A percentile compares a stretch with the other conserved stretches of the same genome.
Conservation (phyloP, 2,888 invertebrate genomes). For the Stenoptilia bipunctidactyla region DNA sequence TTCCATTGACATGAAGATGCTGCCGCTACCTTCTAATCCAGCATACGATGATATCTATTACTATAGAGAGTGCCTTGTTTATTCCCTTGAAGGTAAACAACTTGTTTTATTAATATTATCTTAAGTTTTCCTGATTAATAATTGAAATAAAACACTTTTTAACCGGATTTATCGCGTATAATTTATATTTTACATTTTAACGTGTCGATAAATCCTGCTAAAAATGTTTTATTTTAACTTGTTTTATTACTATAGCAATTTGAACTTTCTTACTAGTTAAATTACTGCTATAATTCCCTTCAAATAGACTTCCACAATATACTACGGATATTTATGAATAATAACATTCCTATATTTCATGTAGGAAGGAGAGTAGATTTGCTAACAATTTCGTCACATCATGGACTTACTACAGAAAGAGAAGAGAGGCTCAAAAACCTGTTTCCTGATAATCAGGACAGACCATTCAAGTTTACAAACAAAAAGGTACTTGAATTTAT, state of each 20-base stretch:
- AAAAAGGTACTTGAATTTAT: slow-evolving; percentile 81
- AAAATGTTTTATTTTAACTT: no score
- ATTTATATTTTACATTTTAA: no score
- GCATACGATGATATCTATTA: slow-evolving; percentile 83
- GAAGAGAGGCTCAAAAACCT: slow-evolving; percentile 80
- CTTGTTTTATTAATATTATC: no score
- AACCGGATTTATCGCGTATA: no score
- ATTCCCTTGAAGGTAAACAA: slow-evolving; percentile 77
- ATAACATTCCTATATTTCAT: not conserved
- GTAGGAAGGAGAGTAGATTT: slow-evolving; percentile 79
- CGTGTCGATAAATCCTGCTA: no score
- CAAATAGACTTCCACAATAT: no score
- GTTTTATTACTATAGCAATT: no score
- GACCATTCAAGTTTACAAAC: slow-evolving; percentile 81
- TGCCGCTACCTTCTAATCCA: slow-evolving; percentile 38
- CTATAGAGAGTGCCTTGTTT: slow-evolving; percentile 82
- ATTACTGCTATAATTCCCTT: no score
- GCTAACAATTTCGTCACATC: slow-evolving; percentile 85
- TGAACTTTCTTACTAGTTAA: no score
- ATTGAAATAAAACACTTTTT: no score
- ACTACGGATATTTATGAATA: no score
- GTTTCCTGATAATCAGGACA: slow-evolving; percentile 78
- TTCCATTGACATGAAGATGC: slow-evolving; percentile 75
- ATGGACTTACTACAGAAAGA: slow-evolving; percentile 78
- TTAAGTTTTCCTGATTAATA: no score